These are phyloP conservation scores for Melinaea marsaeus DNA, from an alignment of 2,888 invertebrate genomes.

Conservation along the genomic window DNA sequence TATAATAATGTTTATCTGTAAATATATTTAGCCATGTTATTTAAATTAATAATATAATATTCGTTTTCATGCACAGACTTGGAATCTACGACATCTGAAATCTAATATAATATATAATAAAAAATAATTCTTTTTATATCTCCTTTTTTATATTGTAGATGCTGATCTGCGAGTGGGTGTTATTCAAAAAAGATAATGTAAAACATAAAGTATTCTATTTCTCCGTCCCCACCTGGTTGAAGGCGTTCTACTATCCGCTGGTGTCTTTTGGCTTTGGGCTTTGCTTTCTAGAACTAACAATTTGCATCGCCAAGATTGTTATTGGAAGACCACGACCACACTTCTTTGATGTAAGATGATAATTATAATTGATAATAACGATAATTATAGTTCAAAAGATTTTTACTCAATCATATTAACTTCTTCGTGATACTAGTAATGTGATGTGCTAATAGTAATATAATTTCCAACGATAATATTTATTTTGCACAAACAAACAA, in stretches of 20 bases:
- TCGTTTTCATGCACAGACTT: no score
- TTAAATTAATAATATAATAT: no score
- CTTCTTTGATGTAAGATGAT: constrained; percentile 84
- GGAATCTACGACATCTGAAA: background rate
- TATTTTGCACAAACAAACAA: no score
- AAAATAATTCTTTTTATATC: background rate
- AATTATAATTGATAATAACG: no score
- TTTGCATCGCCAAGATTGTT: constrained; percentile 94
- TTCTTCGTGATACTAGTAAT: no score
- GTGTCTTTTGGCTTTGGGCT: constrained; percentile 90
- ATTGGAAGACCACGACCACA: constrained; percentile 97
- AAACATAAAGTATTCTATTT: constrained; percentile 70
- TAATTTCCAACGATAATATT: no score
- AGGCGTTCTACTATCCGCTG: constrained; percentile 83
- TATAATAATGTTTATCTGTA: no score
- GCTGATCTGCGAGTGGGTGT: constrained; percentile 58
- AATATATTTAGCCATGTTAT: no score
- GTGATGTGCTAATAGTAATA: no score
- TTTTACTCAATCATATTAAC: background rate
- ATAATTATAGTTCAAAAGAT: background rate
- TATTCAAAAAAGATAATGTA: constrained; percentile 57
- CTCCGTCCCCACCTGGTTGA: constrained; percentile 82
- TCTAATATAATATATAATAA: background rate
- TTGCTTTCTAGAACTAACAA: constrained; percentile 87
- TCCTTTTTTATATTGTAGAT: constrained; percentile 41